Evolutionary conservation across 2,113 vertebrate genomes (phyloP).

Genomic region (Ranitomeya variabilis): DNA sequence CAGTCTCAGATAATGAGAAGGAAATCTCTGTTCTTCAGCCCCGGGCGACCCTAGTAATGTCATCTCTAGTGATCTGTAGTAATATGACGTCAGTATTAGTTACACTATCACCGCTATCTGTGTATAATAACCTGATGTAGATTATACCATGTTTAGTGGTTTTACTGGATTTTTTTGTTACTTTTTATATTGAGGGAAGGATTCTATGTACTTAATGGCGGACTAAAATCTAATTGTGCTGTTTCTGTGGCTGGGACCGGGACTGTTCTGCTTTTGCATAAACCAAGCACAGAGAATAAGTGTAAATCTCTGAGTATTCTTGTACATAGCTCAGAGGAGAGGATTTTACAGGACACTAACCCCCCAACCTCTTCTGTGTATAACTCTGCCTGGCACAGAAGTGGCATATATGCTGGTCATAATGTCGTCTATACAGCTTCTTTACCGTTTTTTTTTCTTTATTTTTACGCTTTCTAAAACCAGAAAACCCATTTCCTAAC

Average conservation of each 20-base stretch:
- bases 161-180: not conserved
- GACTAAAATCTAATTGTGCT: not conserved
- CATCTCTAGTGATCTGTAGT: not conserved
- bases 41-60: not conserved
- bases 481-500: no score
- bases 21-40: not conserved
- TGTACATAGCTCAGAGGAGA: no score
- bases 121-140: not conserved
- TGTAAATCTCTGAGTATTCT: not conserved
- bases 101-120: not conserved
- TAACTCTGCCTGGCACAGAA: not conserved
- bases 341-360: not conserved
- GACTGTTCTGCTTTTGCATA: not conserved
- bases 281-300: not conserved
- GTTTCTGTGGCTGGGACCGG: not conserved
- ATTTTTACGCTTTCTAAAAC: no score
- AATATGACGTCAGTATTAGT: not conserved
- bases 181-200: not conserved
- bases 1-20: not conserved
- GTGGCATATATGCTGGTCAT: no score
- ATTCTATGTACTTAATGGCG: not conserved
- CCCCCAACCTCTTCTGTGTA: not conserved
- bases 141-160: not conserved
- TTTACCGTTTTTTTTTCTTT: no score
- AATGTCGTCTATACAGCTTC: not conserved